phyloP scores from a whole-genome alignment of 2,888 invertebrate genomes.

The Rapana venosa region DNA sequence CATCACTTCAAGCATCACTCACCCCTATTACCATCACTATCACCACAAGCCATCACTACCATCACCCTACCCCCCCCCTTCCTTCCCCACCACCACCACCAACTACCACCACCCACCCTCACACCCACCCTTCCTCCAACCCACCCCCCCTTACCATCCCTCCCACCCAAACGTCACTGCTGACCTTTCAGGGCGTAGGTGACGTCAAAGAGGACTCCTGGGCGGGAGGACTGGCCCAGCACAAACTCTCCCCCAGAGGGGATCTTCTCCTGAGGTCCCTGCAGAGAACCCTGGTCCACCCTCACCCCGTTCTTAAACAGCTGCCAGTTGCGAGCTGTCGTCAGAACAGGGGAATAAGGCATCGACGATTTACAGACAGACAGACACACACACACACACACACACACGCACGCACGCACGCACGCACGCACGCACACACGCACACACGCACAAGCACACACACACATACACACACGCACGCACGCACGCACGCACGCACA shows the following conservation, averaged over 20 bases:
- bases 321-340: constrained; percentile 48
- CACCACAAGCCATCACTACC: too few species aligned
- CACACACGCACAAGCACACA: too few species aligned
- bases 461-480: too few species aligned
- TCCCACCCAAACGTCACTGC: too few species aligned
- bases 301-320: constrained; percentile 60
- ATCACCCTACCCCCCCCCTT: neutral
- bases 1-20: too few species aligned
- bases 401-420: too few species aligned
- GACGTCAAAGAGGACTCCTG: constrained; percentile 60
- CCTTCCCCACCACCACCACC: neutral
- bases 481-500: too few species aligned
- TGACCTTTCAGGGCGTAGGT: constrained; percentile 68
- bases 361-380: neutral
- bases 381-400: neutral
- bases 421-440: too few species aligned
- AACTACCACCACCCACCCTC: neutral
- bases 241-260: constrained; percentile 74
- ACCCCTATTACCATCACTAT: too few species aligned
- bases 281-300: constrained; percentile 56
- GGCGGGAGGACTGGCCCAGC: constrained; percentile 71
- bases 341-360: neutral
- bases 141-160: neutral
- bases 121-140: neutral
- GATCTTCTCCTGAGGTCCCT: constrained; percentile 46